phyloP scores from a whole-genome alignment of 1,140 invertebrate genomes.

The Tetranychus cinnabarinus region DNA sequence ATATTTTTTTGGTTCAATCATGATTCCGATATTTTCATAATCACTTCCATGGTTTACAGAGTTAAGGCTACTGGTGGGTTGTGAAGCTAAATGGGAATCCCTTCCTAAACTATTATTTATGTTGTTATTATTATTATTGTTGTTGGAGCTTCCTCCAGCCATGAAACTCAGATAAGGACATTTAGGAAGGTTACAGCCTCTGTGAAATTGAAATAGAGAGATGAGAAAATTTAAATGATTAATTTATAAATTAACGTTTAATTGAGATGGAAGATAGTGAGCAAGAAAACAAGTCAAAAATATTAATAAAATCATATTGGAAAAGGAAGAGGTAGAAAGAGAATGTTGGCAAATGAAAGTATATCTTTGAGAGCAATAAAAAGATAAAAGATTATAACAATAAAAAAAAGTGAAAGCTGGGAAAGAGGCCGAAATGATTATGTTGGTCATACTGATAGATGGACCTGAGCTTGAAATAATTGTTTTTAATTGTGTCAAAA shows the following conservation, averaged over 20 bases:
- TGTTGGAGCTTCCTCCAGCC: conserved; percentile 26
- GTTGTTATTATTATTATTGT: too few species aligned
- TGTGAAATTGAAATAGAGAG: conserved; percentile 13
- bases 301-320: too few species aligned
- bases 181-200: conserved; percentile 39
- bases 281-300: too few species aligned
- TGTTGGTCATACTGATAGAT: too few species aligned
- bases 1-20: not conserved
- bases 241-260: not conserved
- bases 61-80: not conserved
- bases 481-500: not conserved
- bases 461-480: not conserved
- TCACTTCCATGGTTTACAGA: conserved; percentile 28
- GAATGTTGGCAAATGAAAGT: not conserved
- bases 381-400: too few species aligned
- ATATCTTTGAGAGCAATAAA: too few species aligned
- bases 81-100: not conserved
- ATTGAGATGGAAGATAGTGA: not conserved
- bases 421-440: too few species aligned
- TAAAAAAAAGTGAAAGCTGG: too few species aligned
- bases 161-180: conserved; percentile 33
- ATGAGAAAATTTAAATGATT: not conserved
- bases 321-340: not conserved
- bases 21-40: conserved; percentile 33
- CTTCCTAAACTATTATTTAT: too few species aligned